These are phyloP conservation scores for Atta cephalotes DNA, from an alignment of 1,140 invertebrate species.

Conservation along the genomic window DNA sequence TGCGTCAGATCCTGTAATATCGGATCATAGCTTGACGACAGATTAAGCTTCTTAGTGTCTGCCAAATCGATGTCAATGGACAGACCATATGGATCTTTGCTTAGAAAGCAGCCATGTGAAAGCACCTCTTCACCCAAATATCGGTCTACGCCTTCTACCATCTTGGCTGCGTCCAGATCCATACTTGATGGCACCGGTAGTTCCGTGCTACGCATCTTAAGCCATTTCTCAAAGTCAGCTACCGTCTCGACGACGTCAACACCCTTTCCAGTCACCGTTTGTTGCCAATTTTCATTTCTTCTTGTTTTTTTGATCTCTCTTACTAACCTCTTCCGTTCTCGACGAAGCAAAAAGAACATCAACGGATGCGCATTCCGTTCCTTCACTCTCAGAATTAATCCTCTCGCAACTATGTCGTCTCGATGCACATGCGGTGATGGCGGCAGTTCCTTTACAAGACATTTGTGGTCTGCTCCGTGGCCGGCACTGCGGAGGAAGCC, in stretches of 20 bases:
- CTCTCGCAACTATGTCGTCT: conserved; percentile 65
- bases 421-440: conserved; percentile 72
- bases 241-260: conserved; percentile 74
- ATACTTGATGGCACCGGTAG: conserved; percentile 76
- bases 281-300: conserved; percentile 19
- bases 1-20: conserved; percentile 79
- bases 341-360: conserved; percentile 16
- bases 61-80: conserved; percentile 79
- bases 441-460: conserved; percentile 77
- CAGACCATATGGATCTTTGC: conserved; percentile 75
- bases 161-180: conserved; percentile 78
- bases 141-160: conserved; percentile 74
- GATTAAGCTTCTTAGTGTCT: conserved; percentile 77
- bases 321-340: conserved; percentile 35
- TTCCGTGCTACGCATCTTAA: conserved; percentile 74
- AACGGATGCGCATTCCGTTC: conserved; percentile 31
- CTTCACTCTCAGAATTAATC: conserved; percentile 14
- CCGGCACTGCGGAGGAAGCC: conserved; percentile 67
- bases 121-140: conserved; percentile 75
- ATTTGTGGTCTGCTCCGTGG: conserved; percentile 78
- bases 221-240: conserved; percentile 82
- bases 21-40: conserved; percentile 80
- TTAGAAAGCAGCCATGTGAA: conserved; percentile 73
- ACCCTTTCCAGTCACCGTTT: conserved; percentile 31
- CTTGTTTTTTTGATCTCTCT: conserved; percentile 36